Base-by-base conservation (phyloP, 1,140 invertebrate genomes). In the Heliconius nattereri region DNA sequence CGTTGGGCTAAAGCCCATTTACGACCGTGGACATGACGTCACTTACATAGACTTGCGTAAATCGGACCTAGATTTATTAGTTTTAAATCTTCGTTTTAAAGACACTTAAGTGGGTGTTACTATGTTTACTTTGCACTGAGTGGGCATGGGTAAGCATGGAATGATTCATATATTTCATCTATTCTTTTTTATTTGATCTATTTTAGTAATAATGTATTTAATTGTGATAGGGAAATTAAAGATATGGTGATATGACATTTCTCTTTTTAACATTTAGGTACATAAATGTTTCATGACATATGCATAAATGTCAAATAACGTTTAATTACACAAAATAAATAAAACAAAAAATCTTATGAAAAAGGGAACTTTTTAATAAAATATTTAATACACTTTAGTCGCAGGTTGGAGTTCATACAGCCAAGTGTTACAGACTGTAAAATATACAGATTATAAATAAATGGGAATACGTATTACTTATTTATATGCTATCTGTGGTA, bases 11-110 rank as follows among this genome's bases (percentile, higher is more conserved):
- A 7, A 20, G 49, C 16, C 23, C 29, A 26, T 66, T 26, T 11
- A 66, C 1, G 23, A 66, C 16, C 1, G 13, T 29, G 9, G 23
- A 13, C 29, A 72, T 85, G 80, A 83, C 80, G 81, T 81, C 79
- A 85, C 66, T 49, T 37, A 26, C 26, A 57, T 35, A 0, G 82
- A 81, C 77, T 82, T 83, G 80, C 60, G 60, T 29, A 66, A 66
- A 75, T 81, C 72, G 81, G 37, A 73, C 73, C 76, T 78, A 83
- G 75, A 83, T 84, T 83, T 83, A 84, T 83, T 29, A 78, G 76
- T 80, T 78, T 76, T 84, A 83, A 79, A 80, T 80, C 49, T 78
- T 78, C 76, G 75, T 81, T 78, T 78, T 82, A 74, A 75, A 75
- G 72, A 70, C 57, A 74, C 75, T 16, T 83, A 79, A 66, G 23